Base-by-base conservation (phyloP, 2,888 invertebrate species). In the Griposia aprilina region DNA sequence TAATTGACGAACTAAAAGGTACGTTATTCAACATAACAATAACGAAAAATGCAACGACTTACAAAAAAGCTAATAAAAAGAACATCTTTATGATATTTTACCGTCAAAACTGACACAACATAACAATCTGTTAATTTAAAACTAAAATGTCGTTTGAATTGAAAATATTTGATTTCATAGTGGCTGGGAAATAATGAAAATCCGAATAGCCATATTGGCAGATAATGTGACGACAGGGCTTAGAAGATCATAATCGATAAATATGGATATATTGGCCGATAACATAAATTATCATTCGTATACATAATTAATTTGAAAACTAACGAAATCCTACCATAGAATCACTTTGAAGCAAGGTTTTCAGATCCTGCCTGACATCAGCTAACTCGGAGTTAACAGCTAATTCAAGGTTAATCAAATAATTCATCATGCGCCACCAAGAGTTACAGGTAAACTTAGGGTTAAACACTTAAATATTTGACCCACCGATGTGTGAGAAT, bases 71-170 rank as follows among this genome's bases (percentile, higher is more conserved):
- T 15, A 45, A 75, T 72, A 80, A 69, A 83, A 65, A 60, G 13
- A 72, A 83, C 60, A 69, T 62, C 11, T 83, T 83, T 80, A 80
- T 69, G 30, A 62, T 59, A 26, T n/a, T 48, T 60, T 79, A 57
- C 30, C 23, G 69, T 80, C 80, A 83, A 80, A 74, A 80, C 59
- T 82, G 73, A 84, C 78, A 82, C 68, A 81, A 82, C 80, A 66
- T 86, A 88, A 85, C 85, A 85, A 88, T 84, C 83, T 85, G 81
- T 80, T 84, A 87, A 86, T 90, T 90, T 87, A 90, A 82, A 88
- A 86, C 86, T 80, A 74, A 87, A 83, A 82, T 83, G 8, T 79
- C 41, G 83, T 84, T 87, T 78, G 83, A 90, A 89, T 87, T 80
- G 75, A 79, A 74, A 72, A 78, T 63, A 87, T 85, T 89, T 77